These are phyloP conservation scores for Oreohelix idahoensis DNA, from an alignment of 1,140 invertebrate species.

Conservation along the genomic window DNA sequence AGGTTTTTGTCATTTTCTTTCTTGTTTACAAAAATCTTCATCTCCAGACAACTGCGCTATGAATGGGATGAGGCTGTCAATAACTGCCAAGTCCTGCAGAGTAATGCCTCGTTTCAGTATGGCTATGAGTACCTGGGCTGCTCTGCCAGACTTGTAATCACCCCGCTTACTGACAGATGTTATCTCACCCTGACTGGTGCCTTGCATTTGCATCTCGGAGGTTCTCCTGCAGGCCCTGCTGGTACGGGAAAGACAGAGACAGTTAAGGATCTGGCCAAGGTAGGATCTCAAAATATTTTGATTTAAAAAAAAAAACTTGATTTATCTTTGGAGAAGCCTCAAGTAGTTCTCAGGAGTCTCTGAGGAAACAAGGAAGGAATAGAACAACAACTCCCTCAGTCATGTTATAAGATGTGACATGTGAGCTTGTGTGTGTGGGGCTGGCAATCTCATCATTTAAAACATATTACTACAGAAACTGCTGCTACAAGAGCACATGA, in stretches of 20 bases:
- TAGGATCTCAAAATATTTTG: constrained; percentile 35
- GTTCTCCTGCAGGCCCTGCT: constrained; percentile 71
- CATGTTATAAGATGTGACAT: too few relatives aligned
- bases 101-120: constrained; percentile 69
- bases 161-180: constrained; percentile 76
- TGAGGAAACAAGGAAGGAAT: too few relatives aligned
- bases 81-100: constrained; percentile 69
- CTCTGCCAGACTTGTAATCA: constrained; percentile 73
- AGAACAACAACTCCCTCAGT: too few relatives aligned
- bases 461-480: too few relatives aligned
- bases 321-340: too few relatives aligned
- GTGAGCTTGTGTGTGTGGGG: too few relatives aligned
- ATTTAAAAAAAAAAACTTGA: too few relatives aligned
- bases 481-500: too few relatives aligned
- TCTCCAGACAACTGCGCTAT: constrained; percentile 73
- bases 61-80: constrained; percentile 72
- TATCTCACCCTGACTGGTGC: constrained; percentile 78
- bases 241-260: constrained; percentile 73
- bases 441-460: too few relatives aligned
- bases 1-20: too few relatives aligned
- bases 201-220: constrained; percentile 84
- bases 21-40: too few relatives aligned
- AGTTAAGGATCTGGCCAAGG: constrained; percentile 87
- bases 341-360: too few relatives aligned
- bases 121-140: constrained; percentile 74